These are phyloP conservation scores for Hycleus cichorii DNA, from an alignment of 1,140 invertebrate genomes.

Conservation along the genomic window DNA sequence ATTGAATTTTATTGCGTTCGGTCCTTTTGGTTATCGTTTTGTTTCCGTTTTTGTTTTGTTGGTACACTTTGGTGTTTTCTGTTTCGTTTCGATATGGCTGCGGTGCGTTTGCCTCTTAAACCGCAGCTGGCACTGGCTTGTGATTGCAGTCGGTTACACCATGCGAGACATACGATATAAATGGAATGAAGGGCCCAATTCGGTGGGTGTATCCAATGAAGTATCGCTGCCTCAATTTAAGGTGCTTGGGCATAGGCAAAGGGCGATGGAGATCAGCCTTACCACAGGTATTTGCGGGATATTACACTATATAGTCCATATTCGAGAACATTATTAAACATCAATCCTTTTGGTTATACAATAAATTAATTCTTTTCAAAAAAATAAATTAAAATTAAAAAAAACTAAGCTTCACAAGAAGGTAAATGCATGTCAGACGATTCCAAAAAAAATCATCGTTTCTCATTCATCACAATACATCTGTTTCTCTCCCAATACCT, in stretches of 20 bases:
- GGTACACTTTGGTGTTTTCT: constrained; percentile 1
- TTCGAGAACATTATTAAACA: too few relatives aligned
- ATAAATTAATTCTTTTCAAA: too few relatives aligned
- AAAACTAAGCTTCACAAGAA: too few relatives aligned
- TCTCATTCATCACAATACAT: too few relatives aligned
- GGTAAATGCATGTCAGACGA: too few relatives aligned
- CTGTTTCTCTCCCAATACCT: background rate
- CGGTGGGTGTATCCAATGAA: constrained; percentile 85
- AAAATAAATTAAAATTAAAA: too few relatives aligned
- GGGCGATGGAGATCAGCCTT: constrained; percentile 84
- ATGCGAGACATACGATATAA: constrained; percentile 95
- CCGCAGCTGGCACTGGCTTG: constrained; percentile 32
- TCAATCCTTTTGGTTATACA: too few relatives aligned
- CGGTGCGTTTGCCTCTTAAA: constrained; percentile 18
- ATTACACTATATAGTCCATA: too few relatives aligned
- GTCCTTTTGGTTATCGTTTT: background rate
- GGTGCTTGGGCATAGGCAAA: constrained; percentile 81
- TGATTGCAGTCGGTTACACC: constrained; percentile 88
- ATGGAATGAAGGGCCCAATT: constrained; percentile 88
- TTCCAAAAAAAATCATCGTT: too few relatives aligned
- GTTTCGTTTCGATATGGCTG: constrained; percentile 27
- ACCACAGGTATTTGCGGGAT: constrained; percentile 66
- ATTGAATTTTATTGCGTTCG: background rate
- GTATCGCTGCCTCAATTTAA: constrained; percentile 93
- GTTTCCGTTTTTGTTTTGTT: background rate